Percentiles rank a stretch among this genome's conserved stretches.
These are phyloP conservation scores for Diabrotica undecimpunctata DNA, from an alignment of 1,140 invertebrate species.

Conservation along the genomic window DNA sequence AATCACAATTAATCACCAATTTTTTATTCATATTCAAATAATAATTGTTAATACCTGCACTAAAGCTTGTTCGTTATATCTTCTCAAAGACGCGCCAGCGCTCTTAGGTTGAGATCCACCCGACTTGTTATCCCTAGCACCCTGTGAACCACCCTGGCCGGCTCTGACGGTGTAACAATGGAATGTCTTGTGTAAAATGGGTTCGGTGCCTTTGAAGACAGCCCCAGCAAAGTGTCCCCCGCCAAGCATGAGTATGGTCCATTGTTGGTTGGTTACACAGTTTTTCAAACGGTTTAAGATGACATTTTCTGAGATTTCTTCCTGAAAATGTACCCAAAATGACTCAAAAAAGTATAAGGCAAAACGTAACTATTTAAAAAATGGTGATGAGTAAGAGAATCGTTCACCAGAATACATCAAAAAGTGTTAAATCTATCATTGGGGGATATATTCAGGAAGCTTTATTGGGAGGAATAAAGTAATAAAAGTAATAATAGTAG, in stretches of 20 bases:
- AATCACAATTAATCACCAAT: too few relatives aligned
- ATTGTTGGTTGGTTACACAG: slow-evolving; percentile 44
- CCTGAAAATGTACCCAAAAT: slow-evolving; percentile 19
- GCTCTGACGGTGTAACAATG: slow-evolving; percentile 82
- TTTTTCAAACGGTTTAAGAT: slow-evolving; percentile 25
- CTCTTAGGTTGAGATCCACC: slow-evolving; percentile 66
- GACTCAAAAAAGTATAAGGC: too few relatives aligned
- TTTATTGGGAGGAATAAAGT: too few relatives aligned
- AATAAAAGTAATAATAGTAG: too few relatives aligned
- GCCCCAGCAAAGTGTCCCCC: slow-evolving; percentile 85
- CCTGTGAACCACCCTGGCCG: slow-evolving; percentile 79
- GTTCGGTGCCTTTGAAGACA: slow-evolving; percentile 66
- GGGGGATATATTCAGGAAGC: too few relatives aligned
- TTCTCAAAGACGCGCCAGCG: slow-evolving; percentile 74
- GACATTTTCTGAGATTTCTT: slow-evolving; percentile 24
- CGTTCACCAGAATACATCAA: too few relatives aligned
- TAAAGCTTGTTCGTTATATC: slow-evolving; percentile 59
- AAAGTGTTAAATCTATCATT: too few relatives aligned
- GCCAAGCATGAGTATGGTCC: slow-evolving; percentile 76
- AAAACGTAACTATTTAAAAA: too few relatives aligned
- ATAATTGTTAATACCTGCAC: slow-evolving; percentile 52
- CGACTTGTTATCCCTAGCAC: slow-evolving; percentile 63
- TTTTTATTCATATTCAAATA: background rate
- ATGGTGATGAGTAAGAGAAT: too few relatives aligned
- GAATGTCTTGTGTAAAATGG: slow-evolving; percentile 78